A percentile compares a stretch with the other conserved stretches of the same genome.
Conservation (phyloP, 1,140 invertebrate species). For the Diorhabda elongata region DNA sequence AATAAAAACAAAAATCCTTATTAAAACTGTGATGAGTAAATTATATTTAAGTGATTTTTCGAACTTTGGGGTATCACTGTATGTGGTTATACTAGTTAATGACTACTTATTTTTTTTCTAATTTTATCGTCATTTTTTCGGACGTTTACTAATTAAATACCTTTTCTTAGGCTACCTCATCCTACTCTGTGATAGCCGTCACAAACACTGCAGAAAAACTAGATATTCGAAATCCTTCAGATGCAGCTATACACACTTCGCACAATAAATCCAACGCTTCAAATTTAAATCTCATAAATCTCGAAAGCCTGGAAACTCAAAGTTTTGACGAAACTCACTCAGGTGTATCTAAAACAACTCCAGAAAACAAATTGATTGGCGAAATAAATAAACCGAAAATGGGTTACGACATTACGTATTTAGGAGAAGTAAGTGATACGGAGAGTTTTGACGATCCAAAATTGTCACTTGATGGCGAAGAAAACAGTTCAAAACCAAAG, state of each 20-base stretch:
- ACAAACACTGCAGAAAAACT: constrained; percentile 17
- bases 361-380: constrained; percentile 26
- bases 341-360: constrained; percentile 23
- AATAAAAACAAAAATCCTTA: too few species aligned
- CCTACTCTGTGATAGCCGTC: constrained; percentile 13
- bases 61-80: too few species aligned
- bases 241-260: constrained; percentile 20
- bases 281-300: constrained; percentile 25
- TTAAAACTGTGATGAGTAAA: too few species aligned
- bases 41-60: too few species aligned
- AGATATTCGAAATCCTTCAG: constrained; percentile 12
- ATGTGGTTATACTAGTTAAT: too few species aligned
- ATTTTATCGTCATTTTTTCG: too few species aligned
- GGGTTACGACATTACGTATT: constrained; percentile 14
- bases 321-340: constrained; percentile 24
- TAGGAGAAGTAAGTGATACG: constrained; percentile 15
- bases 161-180: constrained; percentile 5
- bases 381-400: constrained; percentile 8
- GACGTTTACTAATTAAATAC: background rate
- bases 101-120: too few species aligned
- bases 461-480: background rate
- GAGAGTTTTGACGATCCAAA: constrained; percentile 19
- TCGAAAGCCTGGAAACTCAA: constrained; percentile 20
- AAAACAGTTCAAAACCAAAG: constrained; percentile 18
- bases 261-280: constrained; percentile 9